Percentiles rank a stretch among this genome's conserved stretches.
These are phyloP conservation scores for Ophraella communa DNA, from an alignment of 2,888 invertebrate genomes.

Conservation along the genomic window DNA sequence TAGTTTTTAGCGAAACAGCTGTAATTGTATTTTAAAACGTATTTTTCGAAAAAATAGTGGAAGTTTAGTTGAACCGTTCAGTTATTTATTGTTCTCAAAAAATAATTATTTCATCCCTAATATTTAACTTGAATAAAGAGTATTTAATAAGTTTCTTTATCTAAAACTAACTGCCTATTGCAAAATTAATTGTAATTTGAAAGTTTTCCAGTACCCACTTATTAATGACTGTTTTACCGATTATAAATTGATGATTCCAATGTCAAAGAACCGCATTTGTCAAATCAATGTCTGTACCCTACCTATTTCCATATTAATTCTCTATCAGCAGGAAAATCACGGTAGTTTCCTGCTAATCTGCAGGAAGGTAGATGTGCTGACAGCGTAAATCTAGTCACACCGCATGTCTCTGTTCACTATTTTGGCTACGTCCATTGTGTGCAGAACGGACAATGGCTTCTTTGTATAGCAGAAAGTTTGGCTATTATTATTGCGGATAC, in stretches of 20 bases:
- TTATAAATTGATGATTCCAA: slow-evolving; percentile 1
- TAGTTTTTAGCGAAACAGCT: too few relatives aligned
- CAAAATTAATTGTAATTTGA: neutral
- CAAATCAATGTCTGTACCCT: slow-evolving; percentile 7
- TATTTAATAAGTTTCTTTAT: too few relatives aligned
- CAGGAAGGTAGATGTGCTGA: slow-evolving; percentile 16
- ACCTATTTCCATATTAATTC: slow-evolving; percentile 23
- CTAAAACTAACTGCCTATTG: neutral
- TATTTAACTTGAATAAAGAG: too few relatives aligned
- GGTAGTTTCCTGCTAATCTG: slow-evolving; percentile 12
- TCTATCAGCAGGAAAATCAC: slow-evolving; percentile 25
- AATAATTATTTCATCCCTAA: too few relatives aligned
- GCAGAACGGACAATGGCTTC: neutral
- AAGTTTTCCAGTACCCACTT: neutral
- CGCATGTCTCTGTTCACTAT: slow-evolving; percentile 5
- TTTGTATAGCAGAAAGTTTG: neutral
- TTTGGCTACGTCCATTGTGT: neutral
- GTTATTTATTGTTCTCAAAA: too few relatives aligned
- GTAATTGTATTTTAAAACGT: too few relatives aligned
- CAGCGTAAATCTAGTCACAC: slow-evolving; percentile 6
- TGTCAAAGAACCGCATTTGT: neutral
- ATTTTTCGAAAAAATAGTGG: too few relatives aligned
- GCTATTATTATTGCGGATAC: neutral
- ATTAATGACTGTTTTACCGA: neutral
- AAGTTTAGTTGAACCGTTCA: too few relatives aligned